Conservation (phyloP, 2,888 invertebrate genomes). For the Cephus nigrinus region DNA sequence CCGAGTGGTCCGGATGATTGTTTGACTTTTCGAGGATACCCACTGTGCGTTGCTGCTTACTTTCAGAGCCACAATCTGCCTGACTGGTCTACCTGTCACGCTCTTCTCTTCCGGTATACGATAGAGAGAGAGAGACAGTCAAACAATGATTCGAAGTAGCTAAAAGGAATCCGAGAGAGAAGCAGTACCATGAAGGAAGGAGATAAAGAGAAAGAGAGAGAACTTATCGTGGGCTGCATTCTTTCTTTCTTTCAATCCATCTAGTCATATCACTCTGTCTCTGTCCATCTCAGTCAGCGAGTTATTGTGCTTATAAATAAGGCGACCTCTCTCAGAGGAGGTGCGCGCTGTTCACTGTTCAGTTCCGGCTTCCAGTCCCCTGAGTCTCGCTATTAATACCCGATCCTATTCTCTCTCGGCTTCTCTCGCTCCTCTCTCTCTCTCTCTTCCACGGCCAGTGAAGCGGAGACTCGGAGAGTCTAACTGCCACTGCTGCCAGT, state of each 20-base stretch:
- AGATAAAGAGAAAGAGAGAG: not conserved
- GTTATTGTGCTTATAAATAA: constrained; percentile 48
- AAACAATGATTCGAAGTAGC: not conserved
- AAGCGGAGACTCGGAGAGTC: not conserved
- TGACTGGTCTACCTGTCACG: not conserved
- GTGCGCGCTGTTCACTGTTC: constrained; percentile 27
- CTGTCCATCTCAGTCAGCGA: constrained; percentile 29
- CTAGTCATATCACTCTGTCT: not conserved
- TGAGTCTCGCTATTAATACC: constrained; percentile 59
- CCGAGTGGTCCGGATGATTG: not conserved
- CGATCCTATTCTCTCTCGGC: constrained; percentile 36
- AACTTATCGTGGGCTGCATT: not conserved
- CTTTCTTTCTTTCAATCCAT: not conserved
- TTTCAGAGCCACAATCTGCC: not conserved
- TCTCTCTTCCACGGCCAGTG: constrained; percentile 2
- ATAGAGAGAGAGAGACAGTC: constrained; percentile 17
- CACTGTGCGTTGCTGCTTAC: not conserved
- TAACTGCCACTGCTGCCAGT: not conserved
- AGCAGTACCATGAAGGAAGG: not conserved
- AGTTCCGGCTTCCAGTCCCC: constrained; percentile 62
- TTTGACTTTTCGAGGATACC: constrained; percentile 2
- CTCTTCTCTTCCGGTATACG: not conserved
- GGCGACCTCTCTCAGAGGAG: constrained; percentile 26
- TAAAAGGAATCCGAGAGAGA: not conserved
- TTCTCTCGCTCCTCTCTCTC: not conserved